Evolutionary conservation across 2,888 invertebrate species (phyloP).

Genomic region (Steinernema scapterisci): DNA sequence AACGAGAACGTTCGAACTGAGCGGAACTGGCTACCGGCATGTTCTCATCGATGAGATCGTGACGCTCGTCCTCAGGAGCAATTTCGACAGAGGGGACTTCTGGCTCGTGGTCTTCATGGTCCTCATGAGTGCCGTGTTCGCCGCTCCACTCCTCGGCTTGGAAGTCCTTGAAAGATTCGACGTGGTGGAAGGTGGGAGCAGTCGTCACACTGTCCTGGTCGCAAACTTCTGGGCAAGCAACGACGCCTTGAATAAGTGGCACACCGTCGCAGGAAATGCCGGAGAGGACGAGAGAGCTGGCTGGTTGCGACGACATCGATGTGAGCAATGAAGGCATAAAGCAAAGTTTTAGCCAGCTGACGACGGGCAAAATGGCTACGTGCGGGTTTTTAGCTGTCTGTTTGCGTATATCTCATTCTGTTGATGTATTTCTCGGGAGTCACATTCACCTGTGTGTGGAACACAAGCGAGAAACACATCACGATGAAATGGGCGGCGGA

Average conservation of each 20-base stretch:
- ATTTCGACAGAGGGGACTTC: constrained; percentile 14
- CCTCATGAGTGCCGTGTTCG: constrained; percentile 44
- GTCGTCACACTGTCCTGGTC: constrained; percentile 35
- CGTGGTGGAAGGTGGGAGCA: constrained; percentile 45
- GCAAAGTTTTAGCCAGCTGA: constrained; percentile 31
- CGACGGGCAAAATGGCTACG: constrained; percentile 27
- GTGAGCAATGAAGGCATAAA: constrained; percentile 30
- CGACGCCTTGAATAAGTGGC: constrained; percentile 34
- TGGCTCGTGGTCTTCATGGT: constrained; percentile 36
- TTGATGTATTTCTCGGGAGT: constrained; percentile 22
- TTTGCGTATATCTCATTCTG: constrained; percentile 29
- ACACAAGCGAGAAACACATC: constrained; percentile 15
- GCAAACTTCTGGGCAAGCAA: neutral
- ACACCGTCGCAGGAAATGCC: constrained; percentile 32
- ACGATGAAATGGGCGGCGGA: constrained; percentile 8
- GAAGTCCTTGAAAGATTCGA: constrained; percentile 45
- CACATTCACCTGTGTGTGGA: constrained; percentile 17
- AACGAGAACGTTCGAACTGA: constrained; percentile 52
- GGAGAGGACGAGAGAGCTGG: constrained; percentile 27
- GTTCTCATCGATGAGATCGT: constrained; percentile 37
- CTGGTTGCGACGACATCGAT: constrained; percentile 28
- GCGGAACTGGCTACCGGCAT: constrained; percentile 52
- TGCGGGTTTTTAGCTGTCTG: constrained; percentile 30
- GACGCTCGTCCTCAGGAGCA: constrained; percentile 31
- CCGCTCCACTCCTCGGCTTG: constrained; percentile 54